Evolutionary conservation across 2,888 invertebrate genomes (phyloP), one percentile per base, ranked within the genome.

Genomic region (Serripes groenlandicus): DNA sequence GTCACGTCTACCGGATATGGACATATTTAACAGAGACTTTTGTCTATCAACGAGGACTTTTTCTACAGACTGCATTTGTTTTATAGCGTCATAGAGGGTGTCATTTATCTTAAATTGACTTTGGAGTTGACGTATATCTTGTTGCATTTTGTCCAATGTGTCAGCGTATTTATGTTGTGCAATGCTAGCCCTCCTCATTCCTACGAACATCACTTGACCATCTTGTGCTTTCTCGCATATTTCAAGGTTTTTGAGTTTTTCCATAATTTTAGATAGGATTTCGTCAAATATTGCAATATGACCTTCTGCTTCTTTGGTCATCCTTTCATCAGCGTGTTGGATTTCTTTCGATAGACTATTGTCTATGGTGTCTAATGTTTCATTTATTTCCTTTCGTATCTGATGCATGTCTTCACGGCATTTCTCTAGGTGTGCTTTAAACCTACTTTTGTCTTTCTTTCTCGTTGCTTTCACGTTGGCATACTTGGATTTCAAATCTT

Each of bases 131-230:
- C 9, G 21, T 15, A 34, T 64, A 18, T 64, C 64, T 34, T 64
- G 3, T 23, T 64, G 26, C 7, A 64, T 34, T 3, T 15, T 64
- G 32, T 3, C 26, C 18, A 64, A n/a, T 3, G 35, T 15, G 3
- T 4, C 23, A n/a, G 9, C 64, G 35, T 35, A 64, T 23, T 34
- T 23, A 35, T 7, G 4, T 7, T 32, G 21, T 7, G 18, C 3
- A 3, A 4, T n/a, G n/a, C 3, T 35, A 34, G 64, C 21, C 35
- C 35, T 64, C 64, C 35, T 64, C 35, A 34, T 34, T 4, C 35
- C 64, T 4, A 64, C 64, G 35, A 64, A 64, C 9, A 64, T 64
- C 21, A 64, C 64, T n/a, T 64, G 34, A 34, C 21, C 28, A 64
- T 64, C 64, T n/a, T 18, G 4, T 5, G 64, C 11, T 34, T 64